These are phyloP conservation scores for Bombus superbus DNA, from an alignment of 1,140 invertebrate genomes.

Conservation along the genomic window DNA sequence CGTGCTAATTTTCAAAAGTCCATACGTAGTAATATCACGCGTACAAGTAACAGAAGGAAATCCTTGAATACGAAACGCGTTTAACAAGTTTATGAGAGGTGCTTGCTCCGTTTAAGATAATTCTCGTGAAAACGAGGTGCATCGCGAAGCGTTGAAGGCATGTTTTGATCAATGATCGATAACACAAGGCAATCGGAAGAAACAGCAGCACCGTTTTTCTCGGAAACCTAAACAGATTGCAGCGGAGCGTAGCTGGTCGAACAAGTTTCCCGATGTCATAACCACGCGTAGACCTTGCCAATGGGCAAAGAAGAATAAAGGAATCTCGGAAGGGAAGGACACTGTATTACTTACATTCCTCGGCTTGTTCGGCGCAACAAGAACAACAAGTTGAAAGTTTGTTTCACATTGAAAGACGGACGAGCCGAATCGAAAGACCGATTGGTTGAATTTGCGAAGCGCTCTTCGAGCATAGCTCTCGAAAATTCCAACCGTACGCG, in stretches of 20 bases:
- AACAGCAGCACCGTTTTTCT: slow-evolving; percentile 33
- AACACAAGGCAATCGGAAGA: not conserved
- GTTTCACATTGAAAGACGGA: not conserved
- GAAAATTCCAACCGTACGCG: not conserved
- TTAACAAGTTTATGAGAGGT: not conserved
- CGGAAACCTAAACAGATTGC: slow-evolving; percentile 32
- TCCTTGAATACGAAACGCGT: not conserved
- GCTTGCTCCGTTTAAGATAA: too few species aligned
- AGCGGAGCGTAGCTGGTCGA: slow-evolving; percentile 34
- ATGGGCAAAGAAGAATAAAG: not conserved
- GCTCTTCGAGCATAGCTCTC: not conserved
- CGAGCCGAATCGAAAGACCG: not conserved
- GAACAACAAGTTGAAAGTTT: not conserved
- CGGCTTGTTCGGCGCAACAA: not conserved
- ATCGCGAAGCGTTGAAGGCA: not conserved
- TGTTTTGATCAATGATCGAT: not conserved
- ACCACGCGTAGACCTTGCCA: not conserved
- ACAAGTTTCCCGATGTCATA: slow-evolving; percentile 53
- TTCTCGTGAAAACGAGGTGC: too few species aligned
- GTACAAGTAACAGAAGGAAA: not conserved
- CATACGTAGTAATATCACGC: too few species aligned
- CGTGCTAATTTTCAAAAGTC: not conserved
- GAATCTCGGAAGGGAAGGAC: not conserved
- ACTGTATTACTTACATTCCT: not conserved
- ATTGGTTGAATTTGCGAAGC: not conserved